Conservation (phyloP, 2,113 vertebrate species). For the Eidolon helvum region DNA sequence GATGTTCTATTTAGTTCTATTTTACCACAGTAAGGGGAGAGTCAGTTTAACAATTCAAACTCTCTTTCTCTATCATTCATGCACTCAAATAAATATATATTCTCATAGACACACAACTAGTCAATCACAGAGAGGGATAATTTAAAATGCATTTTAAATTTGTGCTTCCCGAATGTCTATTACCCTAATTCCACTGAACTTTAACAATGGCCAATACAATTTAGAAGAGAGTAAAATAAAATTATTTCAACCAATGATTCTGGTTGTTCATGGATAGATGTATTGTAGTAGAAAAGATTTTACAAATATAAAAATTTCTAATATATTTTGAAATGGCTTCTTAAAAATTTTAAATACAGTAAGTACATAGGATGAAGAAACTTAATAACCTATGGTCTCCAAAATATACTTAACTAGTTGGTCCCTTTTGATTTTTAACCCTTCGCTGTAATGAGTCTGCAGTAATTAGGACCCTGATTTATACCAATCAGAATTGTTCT, state of each 20-base stretch:
- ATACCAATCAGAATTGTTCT: not conserved
- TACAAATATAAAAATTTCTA: rapidly evolving
- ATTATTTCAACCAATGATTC: not conserved
- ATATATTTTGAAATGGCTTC: rapidly evolving
- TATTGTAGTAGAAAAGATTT: not conserved
- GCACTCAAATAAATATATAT: not conserved
- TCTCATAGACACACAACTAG: not conserved
- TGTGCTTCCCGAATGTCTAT: not conserved
- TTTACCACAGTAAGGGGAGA: not conserved
- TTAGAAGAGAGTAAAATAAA: not conserved
- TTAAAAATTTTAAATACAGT: not conserved
- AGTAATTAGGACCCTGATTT: not conserved
- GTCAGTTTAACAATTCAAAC: not conserved
- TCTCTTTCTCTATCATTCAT: not conserved
- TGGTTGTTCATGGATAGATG: not conserved
- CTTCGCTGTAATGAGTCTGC: not conserved
- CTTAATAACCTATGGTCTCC: not conserved
- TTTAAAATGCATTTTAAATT: not conserved
- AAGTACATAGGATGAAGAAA: not conserved
- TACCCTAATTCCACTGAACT: not conserved
- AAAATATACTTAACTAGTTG: not conserved
- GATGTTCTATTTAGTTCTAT: not conserved
- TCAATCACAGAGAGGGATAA: not conserved
- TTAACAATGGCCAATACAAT: not conserved
- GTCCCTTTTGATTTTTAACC: constrained; percentile 53